phyloP scores from a whole-genome alignment of 2,888 invertebrate genomes.

The Nipponacmea schrenckii region DNA sequence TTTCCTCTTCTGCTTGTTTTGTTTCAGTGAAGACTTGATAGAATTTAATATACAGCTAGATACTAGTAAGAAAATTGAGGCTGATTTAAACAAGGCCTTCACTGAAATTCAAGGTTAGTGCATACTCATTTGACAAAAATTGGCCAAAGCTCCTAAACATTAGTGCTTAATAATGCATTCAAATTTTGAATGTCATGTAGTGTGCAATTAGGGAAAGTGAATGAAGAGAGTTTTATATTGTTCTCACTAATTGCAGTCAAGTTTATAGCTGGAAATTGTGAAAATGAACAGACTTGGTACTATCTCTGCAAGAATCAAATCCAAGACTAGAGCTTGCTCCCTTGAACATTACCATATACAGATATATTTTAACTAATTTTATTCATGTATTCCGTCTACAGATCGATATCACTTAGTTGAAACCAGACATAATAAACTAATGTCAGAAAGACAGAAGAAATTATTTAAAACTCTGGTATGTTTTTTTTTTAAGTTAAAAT shows the following conservation, averaged over 20 bases:
- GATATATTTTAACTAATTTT: too few species aligned
- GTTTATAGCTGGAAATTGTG: too few species aligned
- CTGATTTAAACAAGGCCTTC: conserved; percentile 41
- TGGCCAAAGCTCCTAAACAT: too few species aligned
- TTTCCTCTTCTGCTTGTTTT: background rate
- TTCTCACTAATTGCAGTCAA: too few species aligned
- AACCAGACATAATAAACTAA: conserved; percentile 43
- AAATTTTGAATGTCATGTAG: too few species aligned
- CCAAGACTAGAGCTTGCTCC: too few species aligned
- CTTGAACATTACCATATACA: too few species aligned
- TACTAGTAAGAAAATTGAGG: conserved; percentile 47
- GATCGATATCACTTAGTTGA: conserved; percentile 45
- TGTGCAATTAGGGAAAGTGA: too few species aligned
- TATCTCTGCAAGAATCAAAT: too few species aligned
- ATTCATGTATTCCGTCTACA: conserved; percentile 18
- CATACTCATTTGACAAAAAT: background rate
- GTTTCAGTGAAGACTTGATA: conserved; percentile 53
- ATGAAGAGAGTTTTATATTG: too few species aligned
- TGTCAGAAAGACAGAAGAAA: conserved; percentile 44
- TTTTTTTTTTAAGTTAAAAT: background rate
- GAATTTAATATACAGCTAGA: conserved; percentile 57
- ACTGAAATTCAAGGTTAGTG: conserved; percentile 43
- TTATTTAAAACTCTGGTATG: conserved; percentile 45
- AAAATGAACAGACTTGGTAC: too few species aligned
- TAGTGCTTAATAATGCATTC: too few species aligned